Evolutionary conservation across 2,797 vertebrate genomes (phyloP).

Genomic region (Peromyscus attwateri): DNA sequence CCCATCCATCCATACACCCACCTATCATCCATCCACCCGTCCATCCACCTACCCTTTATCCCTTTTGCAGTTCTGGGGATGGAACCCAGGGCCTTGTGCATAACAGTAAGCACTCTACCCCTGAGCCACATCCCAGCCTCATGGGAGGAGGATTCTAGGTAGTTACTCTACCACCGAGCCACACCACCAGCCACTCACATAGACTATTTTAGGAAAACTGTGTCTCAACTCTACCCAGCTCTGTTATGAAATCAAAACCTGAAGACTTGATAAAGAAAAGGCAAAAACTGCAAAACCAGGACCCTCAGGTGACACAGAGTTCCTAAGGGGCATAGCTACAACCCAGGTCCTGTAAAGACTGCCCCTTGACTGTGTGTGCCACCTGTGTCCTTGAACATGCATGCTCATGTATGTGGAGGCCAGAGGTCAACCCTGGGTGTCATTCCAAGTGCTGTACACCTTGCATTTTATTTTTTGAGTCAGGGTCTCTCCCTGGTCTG

Average conservation of each 20-base stretch:
- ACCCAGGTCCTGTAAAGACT: no score
- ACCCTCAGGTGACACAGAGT: neutral
- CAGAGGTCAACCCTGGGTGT: neutral
- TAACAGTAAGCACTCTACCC: neutral
- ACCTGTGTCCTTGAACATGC: neutral
- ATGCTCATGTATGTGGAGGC: neutral
- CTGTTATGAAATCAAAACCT: neutral
- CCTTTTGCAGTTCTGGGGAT: neutral
- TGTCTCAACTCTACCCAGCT: neutral
- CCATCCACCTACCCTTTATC: neutral
- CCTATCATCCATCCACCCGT: neutral
- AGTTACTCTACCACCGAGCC: neutral
- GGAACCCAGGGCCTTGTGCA: neutral
- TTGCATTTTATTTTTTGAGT: neutral
- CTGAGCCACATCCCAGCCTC: neutral
- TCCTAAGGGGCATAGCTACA: neutral
- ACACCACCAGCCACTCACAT: neutral
- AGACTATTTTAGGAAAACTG: neutral
- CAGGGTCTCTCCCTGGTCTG: neutral
- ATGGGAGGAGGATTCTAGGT: neutral
- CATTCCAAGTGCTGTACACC: no score
- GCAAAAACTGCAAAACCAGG: neutral
- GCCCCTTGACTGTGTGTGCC: neutral
- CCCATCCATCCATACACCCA: neutral
- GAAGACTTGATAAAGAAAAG: neutral